Evolutionary conservation across 2,113 vertebrate genomes (phyloP).

Genomic region (Eptesicus fuscus): DNA sequence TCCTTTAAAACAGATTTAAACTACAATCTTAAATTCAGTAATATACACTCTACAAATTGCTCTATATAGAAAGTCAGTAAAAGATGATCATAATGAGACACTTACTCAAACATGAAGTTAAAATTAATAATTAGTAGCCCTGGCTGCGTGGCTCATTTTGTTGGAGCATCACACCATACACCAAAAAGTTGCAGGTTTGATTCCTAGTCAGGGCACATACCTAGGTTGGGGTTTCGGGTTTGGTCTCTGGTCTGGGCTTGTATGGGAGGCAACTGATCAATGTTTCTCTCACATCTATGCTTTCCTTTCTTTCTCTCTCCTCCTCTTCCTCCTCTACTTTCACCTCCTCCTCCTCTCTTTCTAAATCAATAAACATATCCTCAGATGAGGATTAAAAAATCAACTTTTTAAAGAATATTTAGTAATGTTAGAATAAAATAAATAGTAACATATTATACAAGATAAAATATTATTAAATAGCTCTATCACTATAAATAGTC

Average conservation of each 20-base stretch:
- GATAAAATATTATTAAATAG: constrained; percentile 33
- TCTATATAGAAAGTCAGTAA: constrained; percentile 25
- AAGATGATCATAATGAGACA: not conserved
- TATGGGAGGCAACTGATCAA: not conserved
- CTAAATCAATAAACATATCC: not conserved
- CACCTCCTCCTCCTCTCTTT: not conserved
- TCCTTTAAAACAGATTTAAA: constrained; percentile 15
- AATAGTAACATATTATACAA: not conserved
- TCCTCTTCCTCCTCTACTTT: no score
- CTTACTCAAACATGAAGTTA: not conserved
- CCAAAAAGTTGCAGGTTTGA: not conserved
- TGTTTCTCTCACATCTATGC: not conserved
- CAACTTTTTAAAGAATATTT: not conserved
- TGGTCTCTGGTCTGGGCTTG: not conserved
- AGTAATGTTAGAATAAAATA: constrained; percentile 29
- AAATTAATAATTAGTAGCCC: constrained; percentile 20
- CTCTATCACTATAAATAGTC: not conserved
- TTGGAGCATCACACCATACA: not conserved
- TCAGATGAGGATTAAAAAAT: not conserved
- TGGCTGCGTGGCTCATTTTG: not conserved
- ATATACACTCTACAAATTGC: not conserved
- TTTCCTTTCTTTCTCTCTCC: not conserved
- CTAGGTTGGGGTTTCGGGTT: no score
- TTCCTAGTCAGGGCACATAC: not conserved
- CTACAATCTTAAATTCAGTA: not conserved